phyloP scores from a whole-genome alignment of 2,797 vertebrate genomes.

The Muscicapa striata region DNA sequence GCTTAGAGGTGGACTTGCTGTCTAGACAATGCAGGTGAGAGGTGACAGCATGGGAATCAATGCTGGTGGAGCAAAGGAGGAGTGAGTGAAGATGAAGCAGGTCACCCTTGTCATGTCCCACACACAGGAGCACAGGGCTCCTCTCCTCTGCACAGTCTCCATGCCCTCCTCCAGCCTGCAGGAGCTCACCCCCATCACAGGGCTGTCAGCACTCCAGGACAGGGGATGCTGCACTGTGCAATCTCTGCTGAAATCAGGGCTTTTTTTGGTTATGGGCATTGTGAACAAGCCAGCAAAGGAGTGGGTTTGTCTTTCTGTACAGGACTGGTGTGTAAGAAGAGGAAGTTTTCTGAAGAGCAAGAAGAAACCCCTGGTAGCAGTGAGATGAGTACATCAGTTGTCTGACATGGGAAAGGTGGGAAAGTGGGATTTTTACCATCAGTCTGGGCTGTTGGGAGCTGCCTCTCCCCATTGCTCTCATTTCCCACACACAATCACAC shows the following conservation, averaged over 20 bases:
- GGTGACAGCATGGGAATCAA: background rate
- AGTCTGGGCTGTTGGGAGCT: background rate
- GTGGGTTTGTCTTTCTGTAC: background rate
- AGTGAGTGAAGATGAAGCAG: background rate
- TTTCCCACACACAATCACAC: background rate
- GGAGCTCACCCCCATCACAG: rapidly evolving
- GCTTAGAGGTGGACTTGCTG: background rate
- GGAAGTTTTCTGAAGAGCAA: background rate
- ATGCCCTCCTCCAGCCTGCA: background rate
- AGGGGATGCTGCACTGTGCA: background rate
- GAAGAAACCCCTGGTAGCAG: rapidly evolving
- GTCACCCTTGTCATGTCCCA: background rate
- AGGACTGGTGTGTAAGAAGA: background rate
- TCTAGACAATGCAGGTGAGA: background rate
- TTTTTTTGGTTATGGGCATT: background rate
- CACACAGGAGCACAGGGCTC: background rate
- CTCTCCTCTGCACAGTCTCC: background rate
- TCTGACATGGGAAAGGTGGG: background rate
- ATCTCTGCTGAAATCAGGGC: background rate
- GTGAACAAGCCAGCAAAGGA: background rate
- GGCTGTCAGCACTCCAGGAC: background rate
- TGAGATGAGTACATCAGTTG: background rate
- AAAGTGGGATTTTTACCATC: background rate
- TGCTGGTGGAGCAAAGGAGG: background rate
- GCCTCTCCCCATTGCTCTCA: background rate